Base-by-base conservation (phyloP, 2,888 invertebrate genomes). In the Chirona hameri region DNA sequence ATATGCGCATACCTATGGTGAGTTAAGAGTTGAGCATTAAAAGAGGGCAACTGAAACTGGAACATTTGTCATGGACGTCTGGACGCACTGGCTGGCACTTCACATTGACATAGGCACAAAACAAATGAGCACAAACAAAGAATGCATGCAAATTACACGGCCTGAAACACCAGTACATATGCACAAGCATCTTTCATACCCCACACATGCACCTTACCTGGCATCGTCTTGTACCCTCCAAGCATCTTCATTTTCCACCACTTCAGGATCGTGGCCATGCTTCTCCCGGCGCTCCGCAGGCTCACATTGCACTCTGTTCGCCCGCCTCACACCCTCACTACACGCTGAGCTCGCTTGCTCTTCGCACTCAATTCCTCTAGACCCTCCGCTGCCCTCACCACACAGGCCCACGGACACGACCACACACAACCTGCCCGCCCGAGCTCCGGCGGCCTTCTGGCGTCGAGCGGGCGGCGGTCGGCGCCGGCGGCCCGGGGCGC, bases 201-300 rank as follows among this genome's bases (percentile, higher is more conserved):
- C 39, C 39, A 39, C 2, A 2, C 1, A 60, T 2, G 24, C 60
- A 60, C 1, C 60, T 1, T 90, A 92, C 92, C 91, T 90, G 92
- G 91, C 89, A 92, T 92, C 89, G 92, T 92, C 90, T 92, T 92
- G 89, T 92, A 92, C 90, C 92, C 92, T 90, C 91, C 92, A 89
- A 92, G 91, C 90, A 92, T 92, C 90, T 92, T 92, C 89, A 91
- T 91, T 90, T 92, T 92, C 92, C 92, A 92, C 92, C 92, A 92
- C 91, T 92, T 92, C 88, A 92, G 91, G 91, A 92, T 92, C 90
- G 91, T 91, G 89, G 92, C 92, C 92, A 92, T 92, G 21, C 76
- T 46, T 21, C 15, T n/a, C 29, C 4, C 29, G 31, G 4, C 39
- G 18, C 21, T 15, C 18, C 31, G 9, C 46, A 46, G 39, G 39